Percentiles rank a stretch among this genome's conserved stretches.
These are phyloP conservation scores for Zaprionus ghesquierei DNA, from an alignment of 1,140 invertebrate genomes.

Conservation along the genomic window DNA sequence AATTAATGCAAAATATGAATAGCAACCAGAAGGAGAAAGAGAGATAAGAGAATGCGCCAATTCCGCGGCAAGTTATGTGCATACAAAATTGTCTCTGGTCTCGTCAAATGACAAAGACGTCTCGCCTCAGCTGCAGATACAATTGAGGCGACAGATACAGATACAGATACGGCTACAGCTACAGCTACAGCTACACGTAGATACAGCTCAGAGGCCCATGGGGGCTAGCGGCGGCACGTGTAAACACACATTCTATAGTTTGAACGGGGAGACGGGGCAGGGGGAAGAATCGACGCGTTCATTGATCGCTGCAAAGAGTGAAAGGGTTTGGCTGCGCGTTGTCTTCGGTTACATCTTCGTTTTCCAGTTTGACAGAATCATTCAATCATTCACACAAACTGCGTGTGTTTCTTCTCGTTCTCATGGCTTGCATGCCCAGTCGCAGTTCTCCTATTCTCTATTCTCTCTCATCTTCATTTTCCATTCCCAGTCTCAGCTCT, in stretches of 20 bases:
- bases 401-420: not conserved
- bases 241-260: conserved; percentile 33
- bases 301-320: not conserved
- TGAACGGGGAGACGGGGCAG: not conserved
- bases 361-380: conserved; percentile 1
- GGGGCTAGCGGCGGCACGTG: conserved; percentile 24
- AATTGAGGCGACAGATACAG: conserved; percentile 4
- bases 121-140: conserved; percentile 11
- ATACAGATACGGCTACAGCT: conserved; percentile 5
- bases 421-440: too few relatives aligned
- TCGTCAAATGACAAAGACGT: conserved; percentile 47
- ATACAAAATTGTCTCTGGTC: conserved; percentile 9
- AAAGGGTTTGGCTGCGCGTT: not conserved
- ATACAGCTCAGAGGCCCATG: not conserved
- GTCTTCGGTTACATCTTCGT: not conserved
- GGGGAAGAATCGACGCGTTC: not conserved
- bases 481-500: not conserved
- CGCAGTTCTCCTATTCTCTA: too few relatives aligned
- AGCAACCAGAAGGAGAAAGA: conserved; percentile 6
- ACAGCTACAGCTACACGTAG: conserved; percentile 11
- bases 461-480: too few relatives aligned
- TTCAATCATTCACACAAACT: conserved; percentile 20
- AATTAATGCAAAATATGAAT: conserved; percentile 74
- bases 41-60: conserved; percentile 40
- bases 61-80: conserved; percentile 38